Conservation (phyloP, 1,140 invertebrate species). For the Trinorchestia longiramus region DNA sequence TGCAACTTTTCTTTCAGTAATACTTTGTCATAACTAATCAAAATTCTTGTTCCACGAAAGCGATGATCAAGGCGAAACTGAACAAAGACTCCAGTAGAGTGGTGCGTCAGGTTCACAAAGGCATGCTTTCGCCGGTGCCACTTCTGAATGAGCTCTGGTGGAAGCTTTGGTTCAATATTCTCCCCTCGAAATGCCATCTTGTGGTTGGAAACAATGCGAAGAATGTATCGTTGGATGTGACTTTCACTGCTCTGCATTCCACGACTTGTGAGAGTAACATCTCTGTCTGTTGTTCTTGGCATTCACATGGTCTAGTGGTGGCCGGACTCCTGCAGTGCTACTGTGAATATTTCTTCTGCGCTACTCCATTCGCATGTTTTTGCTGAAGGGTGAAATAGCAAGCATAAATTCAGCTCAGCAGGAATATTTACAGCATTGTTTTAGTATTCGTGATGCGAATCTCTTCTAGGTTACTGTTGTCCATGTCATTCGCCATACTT, state of each 20-base stretch:
- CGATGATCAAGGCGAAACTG: background rate
- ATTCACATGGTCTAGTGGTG: too few species aligned
- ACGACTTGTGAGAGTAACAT: background rate
- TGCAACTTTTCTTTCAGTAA: background rate
- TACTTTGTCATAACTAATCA: background rate
- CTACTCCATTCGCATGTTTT: too few species aligned
- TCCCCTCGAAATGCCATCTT: background rate
- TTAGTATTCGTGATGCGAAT: too few species aligned
- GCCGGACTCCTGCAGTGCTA: too few species aligned
- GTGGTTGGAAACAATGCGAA: background rate
- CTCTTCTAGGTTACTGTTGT: too few species aligned
- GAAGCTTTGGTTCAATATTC: background rate
- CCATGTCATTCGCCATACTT: too few species aligned
- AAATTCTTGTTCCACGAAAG: background rate
- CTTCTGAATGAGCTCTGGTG: background rate
- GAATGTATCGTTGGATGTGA: background rate
- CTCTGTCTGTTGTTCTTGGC: background rate
- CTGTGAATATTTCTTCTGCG: too few species aligned
- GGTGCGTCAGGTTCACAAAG: background rate
- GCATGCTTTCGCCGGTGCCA: background rate
- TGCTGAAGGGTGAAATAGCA: too few species aligned
- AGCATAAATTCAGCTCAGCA: too few species aligned
- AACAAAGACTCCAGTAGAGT: background rate
- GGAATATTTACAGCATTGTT: too few species aligned
- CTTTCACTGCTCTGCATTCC: background rate